Evolutionary conservation across 2,113 vertebrate genomes (phyloP).

Genomic region (Tetraodon nigroviridis): DNA sequence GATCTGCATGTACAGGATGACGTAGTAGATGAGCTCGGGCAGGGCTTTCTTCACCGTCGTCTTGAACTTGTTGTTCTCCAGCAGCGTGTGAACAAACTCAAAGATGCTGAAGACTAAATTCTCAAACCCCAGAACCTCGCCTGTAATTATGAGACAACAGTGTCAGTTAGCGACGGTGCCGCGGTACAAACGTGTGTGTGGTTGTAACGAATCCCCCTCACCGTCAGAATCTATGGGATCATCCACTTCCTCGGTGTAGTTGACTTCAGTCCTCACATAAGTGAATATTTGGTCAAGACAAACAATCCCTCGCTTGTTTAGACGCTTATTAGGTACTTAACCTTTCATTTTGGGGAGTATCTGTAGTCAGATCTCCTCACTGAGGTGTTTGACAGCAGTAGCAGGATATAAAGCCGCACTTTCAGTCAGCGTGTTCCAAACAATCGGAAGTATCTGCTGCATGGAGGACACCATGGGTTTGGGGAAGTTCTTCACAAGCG

Average conservation of each 20-base stretch:
- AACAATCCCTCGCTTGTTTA: background rate
- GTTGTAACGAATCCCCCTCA: constrained; percentile 53
- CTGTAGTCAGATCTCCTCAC: background rate
- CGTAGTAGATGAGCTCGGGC: constrained; percentile 95
- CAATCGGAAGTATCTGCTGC: constrained; percentile 97
- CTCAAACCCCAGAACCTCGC: constrained; percentile 96
- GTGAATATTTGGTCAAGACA: constrained; percentile 77
- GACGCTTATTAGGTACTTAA: background rate
- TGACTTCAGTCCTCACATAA: constrained; percentile 98
- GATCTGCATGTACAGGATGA: constrained; percentile 99
- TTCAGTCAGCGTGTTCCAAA: constrained; percentile 97
- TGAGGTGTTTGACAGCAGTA: background rate
- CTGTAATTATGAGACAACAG: constrained; percentile 59
- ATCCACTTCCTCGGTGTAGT: constrained; percentile 97
- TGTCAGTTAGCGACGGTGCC: background rate
- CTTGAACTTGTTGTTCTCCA: constrained; percentile 97
- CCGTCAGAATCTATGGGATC: constrained; percentile 96
- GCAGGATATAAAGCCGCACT: constrained; percentile 97
- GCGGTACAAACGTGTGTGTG: background rate
- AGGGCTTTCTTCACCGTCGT: constrained; percentile 95
- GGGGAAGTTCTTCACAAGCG: constrained; percentile 96
- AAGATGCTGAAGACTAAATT: constrained; percentile 99
- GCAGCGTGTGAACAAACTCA: constrained; percentile 94
- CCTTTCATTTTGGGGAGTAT: no score
- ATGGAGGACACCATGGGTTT: constrained; percentile 97